Base-by-base conservation (phyloP, 2,113 vertebrate genomes). In the Geothlypis trichas region DNA sequence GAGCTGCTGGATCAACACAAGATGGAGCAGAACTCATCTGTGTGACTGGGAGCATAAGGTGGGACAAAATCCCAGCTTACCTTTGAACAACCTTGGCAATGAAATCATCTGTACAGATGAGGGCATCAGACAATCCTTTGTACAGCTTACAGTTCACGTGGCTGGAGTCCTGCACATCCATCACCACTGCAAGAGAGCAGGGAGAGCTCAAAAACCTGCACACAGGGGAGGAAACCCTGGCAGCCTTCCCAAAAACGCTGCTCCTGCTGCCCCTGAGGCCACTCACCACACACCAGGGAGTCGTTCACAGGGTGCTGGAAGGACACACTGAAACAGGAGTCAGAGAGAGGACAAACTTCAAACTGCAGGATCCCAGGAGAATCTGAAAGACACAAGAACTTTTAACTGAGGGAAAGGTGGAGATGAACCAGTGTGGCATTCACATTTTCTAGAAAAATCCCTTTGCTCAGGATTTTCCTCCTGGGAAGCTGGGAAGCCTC, bases 301-400 rank as follows among this genome's bases (percentile, higher is more conserved):
- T 99, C 99, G 37, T 99, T 99, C 87, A 99, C 99, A 5, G 99
- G 99, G 84, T 99, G 99, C 97, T 99, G 99, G 94, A 99, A 99
- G 68, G 99, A 99, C 6, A 99, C 98, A 9, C 99, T 99, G 93
- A 99, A 99, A 93, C 99, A 99, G 39, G 99, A 99, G 95, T 99
- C 99, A 1, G 99, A 99, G 23, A 99, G 98, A 44, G 99, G 99
- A 91, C 99, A 99, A 12, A 99, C 99, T 97, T 99, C 99, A 98
- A 99, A 99, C 96, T 99, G 99, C 90, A 99, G 98, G 72, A 99
- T 98, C 35, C 99, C 99, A 18, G 99, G 98, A 73, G 97, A 98
- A 97, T 99, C 99, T 99, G 97, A 72, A 96, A 95, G 16, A 76
- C 41, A 80, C 0, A 20, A 49, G 58, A 95, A 72, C 31, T 30